These are phyloP conservation scores for Xerus inauris DNA, from an alignment of 2,113 vertebrate species.

Conservation along the genomic window DNA sequence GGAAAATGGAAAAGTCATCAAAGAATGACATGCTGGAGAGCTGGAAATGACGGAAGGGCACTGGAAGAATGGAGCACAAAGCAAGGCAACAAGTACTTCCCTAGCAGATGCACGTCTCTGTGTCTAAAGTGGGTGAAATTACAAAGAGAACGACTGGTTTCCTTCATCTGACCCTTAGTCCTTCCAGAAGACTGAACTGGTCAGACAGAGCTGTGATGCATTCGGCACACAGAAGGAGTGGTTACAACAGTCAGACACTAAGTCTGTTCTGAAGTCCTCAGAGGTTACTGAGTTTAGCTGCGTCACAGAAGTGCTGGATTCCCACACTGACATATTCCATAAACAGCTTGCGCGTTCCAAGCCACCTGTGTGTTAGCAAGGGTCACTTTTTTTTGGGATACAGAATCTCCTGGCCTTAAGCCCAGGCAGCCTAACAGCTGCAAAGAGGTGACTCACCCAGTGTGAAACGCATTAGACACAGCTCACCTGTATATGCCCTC, in stretches of 20 bases:
- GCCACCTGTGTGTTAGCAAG: slow-evolving; percentile 17
- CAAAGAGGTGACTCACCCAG: neutral
- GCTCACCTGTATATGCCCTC: neutral
- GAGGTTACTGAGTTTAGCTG: neutral
- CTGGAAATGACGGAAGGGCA: neutral
- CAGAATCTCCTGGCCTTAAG: slow-evolving; percentile 31
- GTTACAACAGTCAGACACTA: neutral
- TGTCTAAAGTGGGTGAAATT: neutral
- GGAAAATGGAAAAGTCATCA: neutral
- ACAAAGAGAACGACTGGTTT: neutral
- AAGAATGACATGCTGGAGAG: neutral
- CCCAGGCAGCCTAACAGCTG: neutral
- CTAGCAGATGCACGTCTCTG: neutral
- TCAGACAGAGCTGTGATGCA: neutral
- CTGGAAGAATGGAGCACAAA: neutral
- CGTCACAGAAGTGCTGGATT: slow-evolving; percentile 30
- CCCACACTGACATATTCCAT: slow-evolving; percentile 54
- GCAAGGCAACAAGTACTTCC: neutral
- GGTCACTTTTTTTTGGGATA: slow-evolving; percentile 36
- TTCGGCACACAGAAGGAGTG: neutral
- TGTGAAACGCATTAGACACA: slow-evolving; percentile 47
- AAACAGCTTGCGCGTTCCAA: slow-evolving; percentile 53
- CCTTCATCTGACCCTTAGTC: neutral
- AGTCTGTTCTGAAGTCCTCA: slow-evolving; percentile 2
- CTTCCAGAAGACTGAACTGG: neutral